Base-by-base conservation (phyloP, 92 coral and sea anemone genomes). In the Anthopleura xanthogrammica region DNA sequence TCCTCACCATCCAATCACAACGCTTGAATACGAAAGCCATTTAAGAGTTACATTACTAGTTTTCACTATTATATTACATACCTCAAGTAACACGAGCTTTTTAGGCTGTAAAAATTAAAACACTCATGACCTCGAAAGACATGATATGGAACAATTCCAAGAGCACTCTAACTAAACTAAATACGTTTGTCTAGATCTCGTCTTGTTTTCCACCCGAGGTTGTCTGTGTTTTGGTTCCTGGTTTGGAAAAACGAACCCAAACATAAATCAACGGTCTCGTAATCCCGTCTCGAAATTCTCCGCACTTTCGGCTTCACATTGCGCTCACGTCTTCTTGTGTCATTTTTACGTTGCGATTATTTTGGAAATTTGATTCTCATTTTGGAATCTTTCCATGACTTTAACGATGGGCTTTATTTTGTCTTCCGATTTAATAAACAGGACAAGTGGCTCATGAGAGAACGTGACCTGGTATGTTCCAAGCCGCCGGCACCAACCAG, bases 221-320 rank as follows among this genome's bases (percentile, higher is more conserved):
- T 62, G 84, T 68, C 84, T 68, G 64, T 81, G 65, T 81, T 81
- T 81, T 65, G 77, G 84, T 81, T 81, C 84, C 84, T 68, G 60
- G 77, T 68, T 70, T 23, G 78, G 56, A 14, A 41, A n/a, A 75
- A 46, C 48, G 77, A 50, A 68, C 84, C 84, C 75, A 81, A 81
- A 50, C 76, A 68, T 23, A 12, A 58, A 46, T 12, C 39, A 39
- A 3, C 50, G 29, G 46, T 20, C 41, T 20, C 72, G 76, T 48
- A 52, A 12, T 58, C 23, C n/a, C 20, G 60, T 76, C 79, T 76
- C 41, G 71, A 41, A 3, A 41, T 40, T 39, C 82, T 23, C 46
- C 9, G 7, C 50, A 5, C 50, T 46, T 9, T 2, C 5, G 50
- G 50, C 50, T 46, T 68, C 74, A 22, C 42, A 13, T 68, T 24